Evolutionary conservation across 2,797 vertebrate species (phyloP).

Genomic region (Spea hammondii): DNA sequence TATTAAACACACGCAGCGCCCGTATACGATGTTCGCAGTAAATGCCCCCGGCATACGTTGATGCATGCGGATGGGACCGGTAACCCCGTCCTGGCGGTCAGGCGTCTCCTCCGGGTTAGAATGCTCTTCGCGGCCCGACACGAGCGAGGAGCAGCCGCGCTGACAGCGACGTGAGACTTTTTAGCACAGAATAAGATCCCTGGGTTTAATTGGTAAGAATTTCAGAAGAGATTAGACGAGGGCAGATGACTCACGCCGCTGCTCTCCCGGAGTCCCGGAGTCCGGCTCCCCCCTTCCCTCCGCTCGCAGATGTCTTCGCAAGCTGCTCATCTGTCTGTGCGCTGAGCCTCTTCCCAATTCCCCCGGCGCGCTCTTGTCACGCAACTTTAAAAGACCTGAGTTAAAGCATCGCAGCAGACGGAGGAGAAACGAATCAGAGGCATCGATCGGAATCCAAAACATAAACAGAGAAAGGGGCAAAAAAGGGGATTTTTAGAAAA

Average conservation of each 20-base stretch:
- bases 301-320: conserved; percentile 42
- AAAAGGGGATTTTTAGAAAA: background rate
- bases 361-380: conserved; percentile 44
- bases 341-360: conserved; percentile 20
- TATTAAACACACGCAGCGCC: too few species aligned
- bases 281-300: background rate
- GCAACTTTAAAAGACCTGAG: conserved; percentile 38
- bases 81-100: too few species aligned
- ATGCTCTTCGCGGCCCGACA: background rate
- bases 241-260: conserved; percentile 22
- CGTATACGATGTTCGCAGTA: too few species aligned
- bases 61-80: too few species aligned
- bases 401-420: conserved; percentile 31
- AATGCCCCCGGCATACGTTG: too few species aligned
- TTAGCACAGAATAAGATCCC: background rate
- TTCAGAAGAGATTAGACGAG: conserved; percentile 23
- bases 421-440: conserved; percentile 23
- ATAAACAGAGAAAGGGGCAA: background rate
- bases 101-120: background rate
- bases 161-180: background rate
- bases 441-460: conserved; percentile 5
- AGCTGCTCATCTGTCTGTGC: conserved; percentile 39
- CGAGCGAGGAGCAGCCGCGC: background rate
- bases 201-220: conserved; percentile 25
- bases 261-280: background rate